These are phyloP conservation scores for Brienomyrus brachyistius DNA, from an alignment of 2,113 vertebrate species.

Conservation along the genomic window DNA sequence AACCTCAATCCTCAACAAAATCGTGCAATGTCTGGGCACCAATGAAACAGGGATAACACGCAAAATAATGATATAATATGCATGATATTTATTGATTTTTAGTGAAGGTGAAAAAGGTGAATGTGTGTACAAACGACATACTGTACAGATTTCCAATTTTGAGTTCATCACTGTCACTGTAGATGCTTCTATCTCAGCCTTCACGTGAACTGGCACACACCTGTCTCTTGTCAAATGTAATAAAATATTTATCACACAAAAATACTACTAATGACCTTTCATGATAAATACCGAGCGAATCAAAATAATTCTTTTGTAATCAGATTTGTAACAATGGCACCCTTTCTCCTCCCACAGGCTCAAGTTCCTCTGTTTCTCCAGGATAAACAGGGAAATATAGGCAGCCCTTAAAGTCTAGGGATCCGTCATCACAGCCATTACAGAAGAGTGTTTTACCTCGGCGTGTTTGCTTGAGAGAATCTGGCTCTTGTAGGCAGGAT, in stretches of 20 bases:
- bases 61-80: neutral
- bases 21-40: neutral
- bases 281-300: neutral
- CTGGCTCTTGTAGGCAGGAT: slow-evolving; percentile 44
- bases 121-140: neutral
- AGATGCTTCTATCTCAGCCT: neutral
- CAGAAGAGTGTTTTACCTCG: neutral
- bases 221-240: neutral
- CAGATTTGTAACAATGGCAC: slow-evolving; percentile 15
- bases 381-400: slow-evolving; percentile 25
- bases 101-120: neutral
- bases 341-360: slow-evolving; percentile 39
- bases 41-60: neutral
- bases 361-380: neutral
- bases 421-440: neutral
- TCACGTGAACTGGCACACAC: neutral
- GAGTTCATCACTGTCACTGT: neutral
- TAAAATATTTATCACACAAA: neutral
- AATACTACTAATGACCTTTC: neutral
- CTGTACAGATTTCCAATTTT: neutral
- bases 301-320: neutral
- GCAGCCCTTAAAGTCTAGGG: slow-evolving; percentile 4
- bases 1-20: neutral
- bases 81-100: neutral
- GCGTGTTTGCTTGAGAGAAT: slow-evolving; percentile 47